Evolutionary conservation across 2,888 invertebrate genomes (phyloP).

Genomic region (Notocelia uddmanniana): DNA sequence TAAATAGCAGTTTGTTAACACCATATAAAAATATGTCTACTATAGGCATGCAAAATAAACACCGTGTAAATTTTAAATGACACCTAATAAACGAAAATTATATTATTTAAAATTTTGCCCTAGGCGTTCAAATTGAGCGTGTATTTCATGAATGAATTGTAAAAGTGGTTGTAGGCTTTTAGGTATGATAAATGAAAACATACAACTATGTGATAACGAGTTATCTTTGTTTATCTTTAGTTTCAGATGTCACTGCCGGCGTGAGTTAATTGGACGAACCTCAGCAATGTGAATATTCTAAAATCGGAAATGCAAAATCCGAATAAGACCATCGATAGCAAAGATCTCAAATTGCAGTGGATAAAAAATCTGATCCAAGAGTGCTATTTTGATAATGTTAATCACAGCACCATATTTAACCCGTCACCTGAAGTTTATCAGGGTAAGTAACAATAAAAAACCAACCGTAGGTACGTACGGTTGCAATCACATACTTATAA

Average conservation of each 20-base stretch:
- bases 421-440: conserved; percentile 11
- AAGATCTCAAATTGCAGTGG: conserved; percentile 48
- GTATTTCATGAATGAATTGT: conserved; percentile 9
- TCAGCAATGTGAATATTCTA: conserved; percentile 31
- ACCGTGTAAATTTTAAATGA: too few species aligned
- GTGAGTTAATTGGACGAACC: conserved; percentile 34
- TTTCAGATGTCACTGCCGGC: conserved; percentile 54
- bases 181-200: conserved; percentile 16
- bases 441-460: conserved; percentile 47
- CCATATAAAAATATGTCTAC: too few species aligned
- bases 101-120: not conserved
- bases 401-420: conserved; percentile 48
- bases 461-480: too few species aligned
- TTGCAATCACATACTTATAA: too few species aligned
- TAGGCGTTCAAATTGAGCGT: not conserved
- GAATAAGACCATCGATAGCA: conserved; percentile 45
- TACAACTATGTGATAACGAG: conserved; percentile 37
- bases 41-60: too few species aligned
- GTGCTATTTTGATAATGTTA: conserved; percentile 50
- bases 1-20: too few species aligned
- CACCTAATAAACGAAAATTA: too few species aligned
- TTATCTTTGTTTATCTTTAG: conserved; percentile 53
- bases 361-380: conserved; percentile 48
- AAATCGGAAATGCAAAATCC: conserved; percentile 46
- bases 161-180: not conserved